phyloP scores from a whole-genome alignment of 2,113 vertebrate genomes.

The Eublepharis macularius region DNA sequence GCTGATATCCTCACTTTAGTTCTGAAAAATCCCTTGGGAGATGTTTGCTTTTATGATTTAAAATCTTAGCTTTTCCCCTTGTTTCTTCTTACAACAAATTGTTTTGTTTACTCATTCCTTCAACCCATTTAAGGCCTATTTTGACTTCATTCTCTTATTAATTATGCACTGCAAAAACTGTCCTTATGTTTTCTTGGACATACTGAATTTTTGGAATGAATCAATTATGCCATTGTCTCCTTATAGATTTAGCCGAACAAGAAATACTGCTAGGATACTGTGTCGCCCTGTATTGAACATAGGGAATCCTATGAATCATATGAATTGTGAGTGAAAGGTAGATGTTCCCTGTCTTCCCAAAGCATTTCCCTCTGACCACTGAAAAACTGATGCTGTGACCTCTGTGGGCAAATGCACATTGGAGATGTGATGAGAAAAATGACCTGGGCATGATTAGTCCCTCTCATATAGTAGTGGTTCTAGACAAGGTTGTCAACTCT shows the following conservation, averaged over 20 bases:
- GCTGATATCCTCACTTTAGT: neutral
- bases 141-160: neutral
- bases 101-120: constrained; percentile 8
- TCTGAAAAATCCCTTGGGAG: neutral
- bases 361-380: too few species aligned
- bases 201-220: neutral
- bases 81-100: neutral
- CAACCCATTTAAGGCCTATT: neutral
- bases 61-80: neutral
- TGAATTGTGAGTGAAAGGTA: too few species aligned
- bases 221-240: neutral
- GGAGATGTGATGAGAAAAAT: too few species aligned
- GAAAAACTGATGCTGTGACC: too few species aligned
- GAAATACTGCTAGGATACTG: neutral
- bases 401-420: too few species aligned
- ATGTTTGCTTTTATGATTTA: constrained; percentile 6
- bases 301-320: too few species aligned
- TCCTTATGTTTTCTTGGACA: neutral
- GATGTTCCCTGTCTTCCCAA: too few species aligned
- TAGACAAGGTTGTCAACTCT: too few species aligned
- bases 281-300: too few species aligned
- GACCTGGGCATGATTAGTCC: too few species aligned
- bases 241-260: neutral
- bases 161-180: neutral
- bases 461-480: too few species aligned